Conservation (phyloP, 2,888 invertebrate genomes). For the Pollenia labialis region DNA sequence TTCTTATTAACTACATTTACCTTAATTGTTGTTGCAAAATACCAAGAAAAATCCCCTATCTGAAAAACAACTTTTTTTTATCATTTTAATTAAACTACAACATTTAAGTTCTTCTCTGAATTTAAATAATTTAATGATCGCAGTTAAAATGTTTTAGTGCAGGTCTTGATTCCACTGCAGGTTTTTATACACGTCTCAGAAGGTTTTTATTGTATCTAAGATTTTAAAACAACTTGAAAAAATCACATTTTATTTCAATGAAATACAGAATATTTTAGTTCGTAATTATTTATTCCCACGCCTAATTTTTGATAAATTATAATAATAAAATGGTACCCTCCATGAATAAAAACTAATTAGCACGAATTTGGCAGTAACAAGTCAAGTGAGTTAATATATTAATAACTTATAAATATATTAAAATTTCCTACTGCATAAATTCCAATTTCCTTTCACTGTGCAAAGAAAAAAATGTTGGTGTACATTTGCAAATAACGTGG, state of each 20-base stretch:
- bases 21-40: slow-evolving; percentile 17
- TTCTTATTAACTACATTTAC: slow-evolving; percentile 29
- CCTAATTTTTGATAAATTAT: not conserved
- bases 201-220: not conserved
- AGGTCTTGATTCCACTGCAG: not conserved
- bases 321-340: not conserved
- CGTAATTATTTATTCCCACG: slow-evolving; percentile 13
- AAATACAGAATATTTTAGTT: not conserved
- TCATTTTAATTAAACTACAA: not conserved
- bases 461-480: not conserved
- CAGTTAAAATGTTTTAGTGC: not conserved
- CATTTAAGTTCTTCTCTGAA: slow-evolving; percentile 13
- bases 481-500: slow-evolving; percentile 30
- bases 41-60: slow-evolving; percentile 44
- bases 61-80: not conserved
- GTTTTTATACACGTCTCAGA: not conserved
- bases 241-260: not conserved
- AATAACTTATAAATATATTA: not conserved
- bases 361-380: too few species aligned
- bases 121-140: slow-evolving; percentile 20
- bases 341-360: too few species aligned
- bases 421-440: not conserved
- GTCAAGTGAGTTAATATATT: too few species aligned
- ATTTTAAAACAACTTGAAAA: not conserved
- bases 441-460: not conserved